Evolutionary conservation across 2,888 invertebrate species (phyloP).

Genomic region (Drosophila cracens): DNA sequence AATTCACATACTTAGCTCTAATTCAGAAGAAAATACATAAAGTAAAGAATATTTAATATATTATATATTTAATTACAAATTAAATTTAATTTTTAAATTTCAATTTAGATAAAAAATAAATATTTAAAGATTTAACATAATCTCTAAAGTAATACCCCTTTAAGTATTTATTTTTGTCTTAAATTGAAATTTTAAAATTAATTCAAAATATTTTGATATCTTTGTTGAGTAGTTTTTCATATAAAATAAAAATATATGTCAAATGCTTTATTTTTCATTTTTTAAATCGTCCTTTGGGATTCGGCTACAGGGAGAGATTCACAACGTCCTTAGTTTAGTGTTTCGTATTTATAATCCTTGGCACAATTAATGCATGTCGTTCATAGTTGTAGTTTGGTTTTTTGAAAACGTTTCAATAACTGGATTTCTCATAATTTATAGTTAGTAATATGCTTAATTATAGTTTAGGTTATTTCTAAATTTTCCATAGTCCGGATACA

Average conservation of each 20-base stretch:
- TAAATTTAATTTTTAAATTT: not conserved
- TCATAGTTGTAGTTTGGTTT: not conserved
- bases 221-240: not conserved
- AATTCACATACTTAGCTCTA: not conserved
- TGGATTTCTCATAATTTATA: not conserved
- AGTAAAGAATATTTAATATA: too few relatives aligned
- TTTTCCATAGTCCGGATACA: not conserved
- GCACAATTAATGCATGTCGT: not conserved
- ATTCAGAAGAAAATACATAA: too few relatives aligned
- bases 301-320: not conserved
- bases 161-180: too few relatives aligned
- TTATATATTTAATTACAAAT: not conserved
- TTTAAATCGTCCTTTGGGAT: not conserved
- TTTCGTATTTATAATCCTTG: not conserved
- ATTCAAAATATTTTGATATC: not conserved
- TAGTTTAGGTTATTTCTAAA: not conserved
- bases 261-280: not conserved
- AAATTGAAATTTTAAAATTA: too few relatives aligned
- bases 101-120: not conserved
- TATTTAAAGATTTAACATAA: not conserved
- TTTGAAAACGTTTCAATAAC: too few relatives aligned
- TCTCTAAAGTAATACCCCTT: too few relatives aligned
- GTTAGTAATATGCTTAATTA: not conserved
- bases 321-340: not conserved
- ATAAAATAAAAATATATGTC: too few relatives aligned